Conservation (phyloP, 2,113 vertebrate species). For the Poeciliopsis prolifica region DNA sequence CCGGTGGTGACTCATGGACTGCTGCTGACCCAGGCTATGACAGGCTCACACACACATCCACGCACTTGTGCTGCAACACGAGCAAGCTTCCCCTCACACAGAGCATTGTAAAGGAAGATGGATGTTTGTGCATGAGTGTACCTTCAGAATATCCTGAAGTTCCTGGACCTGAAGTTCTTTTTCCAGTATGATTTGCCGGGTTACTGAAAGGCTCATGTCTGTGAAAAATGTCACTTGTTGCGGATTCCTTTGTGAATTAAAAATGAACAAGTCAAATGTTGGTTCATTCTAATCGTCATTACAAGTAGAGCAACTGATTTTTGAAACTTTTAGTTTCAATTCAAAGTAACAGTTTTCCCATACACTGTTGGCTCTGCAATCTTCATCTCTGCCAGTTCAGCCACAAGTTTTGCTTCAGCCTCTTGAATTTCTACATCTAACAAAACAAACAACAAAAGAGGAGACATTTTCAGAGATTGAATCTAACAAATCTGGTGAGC, state of each 20-base stretch:
- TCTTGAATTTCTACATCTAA: constrained; percentile 30
- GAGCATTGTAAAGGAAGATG: constrained; percentile 32
- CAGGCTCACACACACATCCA: constrained; percentile 16
- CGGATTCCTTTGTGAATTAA: constrained; percentile 30
- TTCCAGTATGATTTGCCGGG: constrained; percentile 76
- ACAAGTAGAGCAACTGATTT: neutral
- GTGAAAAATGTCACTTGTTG: constrained; percentile 37
- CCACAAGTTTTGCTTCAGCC: constrained; percentile 28
- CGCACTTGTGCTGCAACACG: constrained; percentile 29
- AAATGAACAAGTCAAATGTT: neutral
- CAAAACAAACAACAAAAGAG: constrained; percentile 2
- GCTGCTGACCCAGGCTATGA: constrained; percentile 60
- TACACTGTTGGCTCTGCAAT: constrained; percentile 46
- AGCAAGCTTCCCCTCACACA: constrained; percentile 16
- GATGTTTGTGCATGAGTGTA: constrained; percentile 43
- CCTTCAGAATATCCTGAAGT: constrained; percentile 82
- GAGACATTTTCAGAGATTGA: constrained; percentile 1
- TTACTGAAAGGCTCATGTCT: constrained; percentile 71
- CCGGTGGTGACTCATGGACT: constrained; percentile 61
- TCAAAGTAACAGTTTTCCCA: constrained; percentile 7
- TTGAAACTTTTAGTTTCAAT: neutral
- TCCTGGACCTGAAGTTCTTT: constrained; percentile 78
- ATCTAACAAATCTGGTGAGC: neutral
- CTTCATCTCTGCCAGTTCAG: constrained; percentile 36
- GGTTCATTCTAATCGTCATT: neutral